Percentiles rank a stretch among this genome's conserved stretches.
phyloP scores from a whole-genome alignment of 2,797 vertebrate species.

The Tragopan temminckii region DNA sequence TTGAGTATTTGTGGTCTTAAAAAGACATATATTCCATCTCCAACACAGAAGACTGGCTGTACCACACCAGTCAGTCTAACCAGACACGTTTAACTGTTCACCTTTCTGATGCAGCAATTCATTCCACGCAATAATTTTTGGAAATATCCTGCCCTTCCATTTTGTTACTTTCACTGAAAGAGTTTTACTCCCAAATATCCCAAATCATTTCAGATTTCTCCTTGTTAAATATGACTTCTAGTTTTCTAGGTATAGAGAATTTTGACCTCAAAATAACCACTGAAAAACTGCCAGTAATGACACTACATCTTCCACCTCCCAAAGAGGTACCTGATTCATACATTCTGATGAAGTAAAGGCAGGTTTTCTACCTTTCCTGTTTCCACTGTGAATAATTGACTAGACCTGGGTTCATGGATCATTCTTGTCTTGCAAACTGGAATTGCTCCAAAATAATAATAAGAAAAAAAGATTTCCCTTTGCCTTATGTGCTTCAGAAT shows the following conservation, averaged over 20 bases:
- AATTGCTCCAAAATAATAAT: not conserved
- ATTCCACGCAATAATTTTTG: not conserved
- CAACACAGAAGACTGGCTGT: not conserved
- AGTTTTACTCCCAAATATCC: not conserved
- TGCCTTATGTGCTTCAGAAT: not conserved
- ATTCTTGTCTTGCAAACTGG: not conserved
- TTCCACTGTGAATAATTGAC: not conserved
- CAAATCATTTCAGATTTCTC: not conserved
- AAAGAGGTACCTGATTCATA: not conserved
- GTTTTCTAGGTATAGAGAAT: not conserved
- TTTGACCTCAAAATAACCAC: not conserved
- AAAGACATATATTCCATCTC: not conserved
- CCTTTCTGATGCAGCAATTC: not conserved
- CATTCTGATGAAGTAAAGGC: not conserved
- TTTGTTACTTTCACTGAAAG: not conserved
- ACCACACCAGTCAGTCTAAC: not conserved
- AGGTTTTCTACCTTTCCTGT: not conserved
- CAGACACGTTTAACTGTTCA: not conserved
- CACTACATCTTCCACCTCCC: not conserved
- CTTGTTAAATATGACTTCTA: not conserved
- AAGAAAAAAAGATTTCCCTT: not conserved
- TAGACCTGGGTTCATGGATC: not conserved
- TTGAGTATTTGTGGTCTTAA: not conserved
- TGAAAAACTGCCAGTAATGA: not conserved
- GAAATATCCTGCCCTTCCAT: not conserved